Evolutionary conservation across 2,888 invertebrate species (phyloP), one percentile per base, ranked within the genome.

Genomic region (Emesis furor): DNA sequence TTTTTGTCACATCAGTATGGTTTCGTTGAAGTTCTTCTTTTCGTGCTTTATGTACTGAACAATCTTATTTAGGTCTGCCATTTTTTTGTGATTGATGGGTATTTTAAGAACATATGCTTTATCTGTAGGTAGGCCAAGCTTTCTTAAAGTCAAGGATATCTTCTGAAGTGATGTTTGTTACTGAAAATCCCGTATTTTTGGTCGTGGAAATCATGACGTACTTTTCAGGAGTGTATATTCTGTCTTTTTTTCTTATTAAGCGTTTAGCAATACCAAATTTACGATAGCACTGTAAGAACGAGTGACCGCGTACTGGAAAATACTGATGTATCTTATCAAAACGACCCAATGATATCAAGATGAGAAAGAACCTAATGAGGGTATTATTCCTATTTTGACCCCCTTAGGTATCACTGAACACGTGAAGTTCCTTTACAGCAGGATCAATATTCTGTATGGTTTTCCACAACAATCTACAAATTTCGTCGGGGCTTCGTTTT

Each of bases 401-500:
- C 24, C 71, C 71, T 30, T 46, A 71, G 30, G 42, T 46, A 71
- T 46, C 46, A 46, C 42, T 71, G 71, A 71, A 71, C 24, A 71
- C 42, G 71, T 71, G 46, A 71, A 71, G 71, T 71, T 71, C 71
- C 30, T 71, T 71, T 59, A 72, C 39, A 71, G 84, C 79, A 30
- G 30, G 30, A 72, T 74, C 73, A 80, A 76, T 73, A 72, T 80
- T 76, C 72, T 82, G 74, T 75, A 73, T 73, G 76, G 76, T 76
- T 59, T 76, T 42, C 76, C 76, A 35, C 81, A 76, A 65, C 65
- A 65, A 72, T n/a, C 74, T 67, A 62, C 81, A 55, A 67, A 81
- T 74, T 59, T 81, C 76, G 69, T 81, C 77, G 65, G 79, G 67
- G 32, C 81, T 81, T 76, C 78, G 78, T 73, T 81, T 78, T 68